Base-by-base conservation (phyloP, 2,888 invertebrate species). In the Leucozona laternaria region DNA sequence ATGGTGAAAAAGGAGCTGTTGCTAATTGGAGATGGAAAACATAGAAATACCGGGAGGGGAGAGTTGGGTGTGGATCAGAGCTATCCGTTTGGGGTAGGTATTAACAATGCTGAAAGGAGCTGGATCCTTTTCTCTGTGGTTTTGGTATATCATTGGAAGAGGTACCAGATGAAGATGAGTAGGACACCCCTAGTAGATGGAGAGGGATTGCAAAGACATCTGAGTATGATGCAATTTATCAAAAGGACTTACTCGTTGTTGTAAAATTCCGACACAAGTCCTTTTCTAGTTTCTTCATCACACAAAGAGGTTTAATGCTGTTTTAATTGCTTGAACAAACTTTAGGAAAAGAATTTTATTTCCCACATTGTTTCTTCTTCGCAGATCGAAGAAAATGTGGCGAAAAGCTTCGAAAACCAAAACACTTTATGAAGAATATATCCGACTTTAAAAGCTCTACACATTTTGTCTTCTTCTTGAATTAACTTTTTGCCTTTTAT, bases 141-240 rank as follows among this genome's bases (percentile, higher is more conserved):
- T 79, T 68, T 37, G 22, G 34, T 37, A 50, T 75, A 34, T 80
- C 58, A 75, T 68, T 76, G 55, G 45, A 37, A 76, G 20, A 68
- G 31, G 34, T 20, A 45, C 58, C 43, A 68, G 66, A 82, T 79
- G 83, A 75, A 75, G 79, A 83, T 78, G 79, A 79, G 79, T 75
- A 79, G 68, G 60, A 53, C 68, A 70, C 10, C 57, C 25, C 25
- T 48, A 20, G 17, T 50, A 13, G 71, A 60, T 77, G 84, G 57
- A 73, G 68, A 73, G 45, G 60, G 72, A 40, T 66, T 60, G 83
- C 62, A 73, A 53, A 85, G 73, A 68, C 81, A 77, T 77, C 77
- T 73, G 85, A 70, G 80, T 73, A 77, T 85, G 81, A 85, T 81
- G 80, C 81, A 85, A 85, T 85, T 85, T 85, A 85, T 85, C 80